Conservation (phyloP, 2,888 invertebrate species). For the Xestia xanthographa region DNA sequence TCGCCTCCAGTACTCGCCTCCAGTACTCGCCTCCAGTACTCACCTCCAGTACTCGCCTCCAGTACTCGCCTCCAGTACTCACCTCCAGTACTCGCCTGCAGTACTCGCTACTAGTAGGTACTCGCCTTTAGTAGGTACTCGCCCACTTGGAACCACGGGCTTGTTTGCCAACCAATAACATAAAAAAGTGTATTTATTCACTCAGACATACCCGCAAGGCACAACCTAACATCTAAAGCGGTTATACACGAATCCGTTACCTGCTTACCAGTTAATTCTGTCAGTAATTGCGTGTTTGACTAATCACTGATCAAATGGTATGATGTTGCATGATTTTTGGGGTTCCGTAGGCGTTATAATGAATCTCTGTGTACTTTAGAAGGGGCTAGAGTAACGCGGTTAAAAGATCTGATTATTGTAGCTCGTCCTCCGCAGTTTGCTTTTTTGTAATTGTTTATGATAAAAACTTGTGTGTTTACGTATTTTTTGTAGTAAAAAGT, state of each 20-base stretch:
- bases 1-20: background rate
- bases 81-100: background rate
- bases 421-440: constrained; percentile 9
- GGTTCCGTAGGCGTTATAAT: constrained; percentile 46
- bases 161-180: background rate
- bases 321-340: constrained; percentile 59
- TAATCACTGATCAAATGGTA: constrained; percentile 60
- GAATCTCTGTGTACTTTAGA: constrained; percentile 37
- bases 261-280: constrained; percentile 34
- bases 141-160: background rate
- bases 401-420: background rate
- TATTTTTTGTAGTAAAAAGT: background rate
- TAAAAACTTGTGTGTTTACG: background rate
- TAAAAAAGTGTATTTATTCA: background rate
- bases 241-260: constrained; percentile 43
- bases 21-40: background rate
- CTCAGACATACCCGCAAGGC: background rate
- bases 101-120: too few relatives aligned
- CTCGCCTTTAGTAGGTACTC: too few relatives aligned
- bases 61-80: background rate
- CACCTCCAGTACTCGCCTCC: background rate
- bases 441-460: background rate
- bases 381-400: constrained; percentile 54
- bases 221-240: constrained; percentile 10
- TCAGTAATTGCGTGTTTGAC: constrained; percentile 52